phyloP scores from a whole-genome alignment of 2,797 vertebrate species.

The Schizopygopsis malacanthus region DNA sequence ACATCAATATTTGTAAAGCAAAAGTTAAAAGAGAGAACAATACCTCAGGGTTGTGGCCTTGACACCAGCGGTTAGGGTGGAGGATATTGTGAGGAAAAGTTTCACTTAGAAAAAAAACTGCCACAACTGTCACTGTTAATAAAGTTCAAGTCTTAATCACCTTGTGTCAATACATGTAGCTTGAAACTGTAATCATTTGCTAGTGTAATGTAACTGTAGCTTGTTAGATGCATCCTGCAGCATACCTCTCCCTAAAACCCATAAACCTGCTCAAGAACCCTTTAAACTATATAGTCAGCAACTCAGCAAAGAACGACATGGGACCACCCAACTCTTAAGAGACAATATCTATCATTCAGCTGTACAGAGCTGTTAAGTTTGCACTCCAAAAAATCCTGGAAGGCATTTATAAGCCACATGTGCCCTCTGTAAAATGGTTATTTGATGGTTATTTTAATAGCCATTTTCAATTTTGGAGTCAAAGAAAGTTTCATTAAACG shows the following conservation, averaged over 20 bases:
- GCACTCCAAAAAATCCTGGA: neutral
- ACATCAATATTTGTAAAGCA: slow-evolving; percentile 9
- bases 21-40: slow-evolving; percentile 10
- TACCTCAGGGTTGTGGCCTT: neutral
- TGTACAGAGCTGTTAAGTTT: neutral
- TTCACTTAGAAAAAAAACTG: neutral
- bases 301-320: neutral
- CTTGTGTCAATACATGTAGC: neutral
- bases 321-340: neutral
- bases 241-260: neutral
- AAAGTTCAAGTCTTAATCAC: neutral
- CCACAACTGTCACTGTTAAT: neutral
- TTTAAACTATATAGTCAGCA: neutral
- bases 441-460: neutral
- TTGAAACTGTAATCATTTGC: neutral
- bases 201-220: neutral
- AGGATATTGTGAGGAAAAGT: neutral
- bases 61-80: neutral
- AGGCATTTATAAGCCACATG: neutral
- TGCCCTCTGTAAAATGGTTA: neutral
- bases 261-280: neutral
- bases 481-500: neutral
- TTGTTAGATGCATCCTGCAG: neutral
- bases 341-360: neutral
- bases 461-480: neutral